These are phyloP conservation scores for Toxotes lorentzi DNA, from an alignment of 2,797 vertebrate species.

Conservation along the genomic window DNA sequence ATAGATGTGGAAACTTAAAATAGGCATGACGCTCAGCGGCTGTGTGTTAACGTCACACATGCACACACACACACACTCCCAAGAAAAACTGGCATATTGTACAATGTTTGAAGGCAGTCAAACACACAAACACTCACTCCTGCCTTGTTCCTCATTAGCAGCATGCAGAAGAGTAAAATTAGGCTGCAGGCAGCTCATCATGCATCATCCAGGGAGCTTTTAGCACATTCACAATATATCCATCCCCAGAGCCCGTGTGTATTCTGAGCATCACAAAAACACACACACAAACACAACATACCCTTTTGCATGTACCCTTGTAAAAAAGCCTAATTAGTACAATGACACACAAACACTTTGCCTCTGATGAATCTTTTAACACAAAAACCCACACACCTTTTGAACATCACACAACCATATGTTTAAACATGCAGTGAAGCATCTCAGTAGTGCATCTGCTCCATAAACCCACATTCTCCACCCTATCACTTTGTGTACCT, in stretches of 20 bases:
- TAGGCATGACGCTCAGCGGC: background rate
- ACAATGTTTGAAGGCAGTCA: slow-evolving; percentile 13
- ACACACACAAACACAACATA: background rate
- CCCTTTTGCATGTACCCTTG: background rate
- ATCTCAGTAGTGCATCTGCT: slow-evolving; percentile 4
- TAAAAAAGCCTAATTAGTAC: slow-evolving; percentile 12
- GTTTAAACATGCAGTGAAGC: slow-evolving; percentile 9
- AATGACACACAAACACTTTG: slow-evolving; percentile 12
- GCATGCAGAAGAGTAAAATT: slow-evolving; percentile 32
- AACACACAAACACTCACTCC: slow-evolving; percentile 5
- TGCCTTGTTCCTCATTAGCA: slow-evolving; percentile 42
- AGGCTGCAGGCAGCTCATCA: slow-evolving; percentile 47
- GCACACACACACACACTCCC: background rate
- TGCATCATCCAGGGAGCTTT: slow-evolving; percentile 44
- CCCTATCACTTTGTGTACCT: slow-evolving; percentile 28
- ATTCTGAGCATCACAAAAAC: slow-evolving; percentile 5
- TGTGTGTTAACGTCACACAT: slow-evolving; percentile 9
- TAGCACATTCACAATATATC: slow-evolving; percentile 42
- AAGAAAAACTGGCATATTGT: background rate
- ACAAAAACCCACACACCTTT: slow-evolving; percentile 8
- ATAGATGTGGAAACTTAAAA: slow-evolving; percentile 16
- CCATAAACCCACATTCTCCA: slow-evolving; percentile 35
- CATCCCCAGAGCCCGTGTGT: slow-evolving; percentile 1
- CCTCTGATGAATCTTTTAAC: slow-evolving; percentile 19
- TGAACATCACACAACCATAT: background rate